Evolutionary conservation across 35 echinoderm and acorn worm genomes (phyloP).

Genomic region (Ophiothrix spiculata): DNA sequence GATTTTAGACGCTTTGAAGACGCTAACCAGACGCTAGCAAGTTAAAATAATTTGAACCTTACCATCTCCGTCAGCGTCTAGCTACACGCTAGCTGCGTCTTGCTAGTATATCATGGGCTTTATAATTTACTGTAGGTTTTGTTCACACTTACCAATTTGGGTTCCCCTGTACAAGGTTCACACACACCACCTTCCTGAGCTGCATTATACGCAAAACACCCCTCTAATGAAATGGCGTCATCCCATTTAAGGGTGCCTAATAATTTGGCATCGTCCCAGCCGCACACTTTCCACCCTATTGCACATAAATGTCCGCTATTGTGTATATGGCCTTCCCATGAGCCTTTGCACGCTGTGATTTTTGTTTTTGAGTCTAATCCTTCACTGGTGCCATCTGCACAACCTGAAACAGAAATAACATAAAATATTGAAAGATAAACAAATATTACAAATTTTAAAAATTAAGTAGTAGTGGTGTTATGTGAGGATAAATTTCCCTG

Average conservation of each 20-base stretch:
- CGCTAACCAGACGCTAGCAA: too few relatives aligned
- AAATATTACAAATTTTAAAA: too few relatives aligned
- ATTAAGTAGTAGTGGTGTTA: too few relatives aligned
- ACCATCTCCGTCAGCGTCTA: too few relatives aligned
- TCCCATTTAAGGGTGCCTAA: slow-evolving; percentile 67
- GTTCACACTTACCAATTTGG: slow-evolving; percentile 61
- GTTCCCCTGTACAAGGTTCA: slow-evolving; percentile 60
- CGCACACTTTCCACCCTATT: slow-evolving; percentile 81
- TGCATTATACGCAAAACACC: slow-evolving; percentile 89
- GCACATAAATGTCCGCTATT: slow-evolving; percentile 79
- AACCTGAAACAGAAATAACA: slow-evolving; percentile 50
- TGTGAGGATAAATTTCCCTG: too few relatives aligned
- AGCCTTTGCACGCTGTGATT: slow-evolving; percentile 68
- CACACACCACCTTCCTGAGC: slow-evolving; percentile 82
- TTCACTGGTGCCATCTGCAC: slow-evolving; percentile 70
- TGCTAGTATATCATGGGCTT: too few relatives aligned
- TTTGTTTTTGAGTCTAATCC: slow-evolving; percentile 37
- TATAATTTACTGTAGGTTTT: too few relatives aligned
- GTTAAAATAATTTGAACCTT: too few relatives aligned
- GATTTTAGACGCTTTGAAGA: too few relatives aligned
- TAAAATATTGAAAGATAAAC: too few relatives aligned
- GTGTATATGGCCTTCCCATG: slow-evolving; percentile 83
- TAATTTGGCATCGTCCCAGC: slow-evolving; percentile 69
- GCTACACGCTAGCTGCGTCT: too few relatives aligned
- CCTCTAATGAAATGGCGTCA: slow-evolving; percentile 44